Evolutionary conservation across 1,140 invertebrate species (phyloP).

Genomic region (Scaptomyza graminum): DNA sequence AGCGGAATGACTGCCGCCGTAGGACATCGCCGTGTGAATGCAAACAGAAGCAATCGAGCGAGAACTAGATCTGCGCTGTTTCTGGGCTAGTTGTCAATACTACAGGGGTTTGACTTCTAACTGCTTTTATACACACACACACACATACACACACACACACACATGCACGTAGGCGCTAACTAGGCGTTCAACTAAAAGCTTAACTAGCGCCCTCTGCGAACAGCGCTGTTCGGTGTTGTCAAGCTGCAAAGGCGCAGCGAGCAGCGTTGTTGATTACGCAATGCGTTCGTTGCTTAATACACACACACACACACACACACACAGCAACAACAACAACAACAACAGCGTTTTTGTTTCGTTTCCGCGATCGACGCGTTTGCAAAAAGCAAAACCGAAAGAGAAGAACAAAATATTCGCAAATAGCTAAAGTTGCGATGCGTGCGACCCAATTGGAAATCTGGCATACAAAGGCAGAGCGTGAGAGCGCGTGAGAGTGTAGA

Average conservation of each 20-base stretch:
- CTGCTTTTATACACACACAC: constrained; percentile 49
- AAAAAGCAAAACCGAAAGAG: constrained; percentile 45
- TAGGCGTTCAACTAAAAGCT: constrained; percentile 58
- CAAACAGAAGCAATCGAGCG: too few relatives aligned
- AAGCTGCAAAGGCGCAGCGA: constrained; percentile 58
- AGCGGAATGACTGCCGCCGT: too few relatives aligned
- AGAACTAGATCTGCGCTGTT: too few relatives aligned
- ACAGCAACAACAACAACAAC: constrained; percentile 21
- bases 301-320: constrained; percentile 29
- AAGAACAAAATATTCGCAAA: constrained; percentile 65
- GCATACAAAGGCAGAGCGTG: constrained; percentile 53
- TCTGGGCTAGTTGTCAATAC: too few relatives aligned
- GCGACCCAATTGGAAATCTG: constrained; percentile 77
- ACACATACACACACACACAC: neutral
- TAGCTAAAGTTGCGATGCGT: constrained; percentile 63
- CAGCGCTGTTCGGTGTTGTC: constrained; percentile 67
- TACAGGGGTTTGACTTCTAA: constrained; percentile 65
- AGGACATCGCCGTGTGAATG: too few relatives aligned
- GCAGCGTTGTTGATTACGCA: constrained; percentile 71
- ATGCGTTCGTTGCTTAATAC: constrained; percentile 64
- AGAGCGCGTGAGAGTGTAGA: neutral
- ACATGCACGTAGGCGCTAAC: constrained; percentile 60
- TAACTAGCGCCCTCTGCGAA: constrained; percentile 51
- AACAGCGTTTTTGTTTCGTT: constrained; percentile 68
- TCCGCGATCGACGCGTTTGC: constrained; percentile 73